Percentiles rank a stretch among this genome's conserved stretches.
Evolutionary conservation across 2,888 invertebrate species (phyloP).

Genomic region (Osmoderma eremita): DNA sequence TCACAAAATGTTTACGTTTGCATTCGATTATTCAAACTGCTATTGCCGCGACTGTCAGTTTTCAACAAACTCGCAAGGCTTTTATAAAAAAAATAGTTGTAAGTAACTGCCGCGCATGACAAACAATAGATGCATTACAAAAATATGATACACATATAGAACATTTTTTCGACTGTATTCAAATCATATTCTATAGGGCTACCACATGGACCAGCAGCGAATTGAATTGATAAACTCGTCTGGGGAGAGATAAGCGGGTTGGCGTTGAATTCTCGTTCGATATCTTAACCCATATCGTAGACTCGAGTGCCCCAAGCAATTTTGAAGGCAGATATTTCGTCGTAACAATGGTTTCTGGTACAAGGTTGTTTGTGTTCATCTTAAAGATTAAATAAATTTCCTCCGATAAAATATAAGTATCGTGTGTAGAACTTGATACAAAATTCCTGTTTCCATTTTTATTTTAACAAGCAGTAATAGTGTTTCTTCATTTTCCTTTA

Average conservation of each 20-base stretch:
- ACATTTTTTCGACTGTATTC: conserved; percentile 8
- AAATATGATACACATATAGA: conserved; percentile 4
- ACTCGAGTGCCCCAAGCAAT: not conserved
- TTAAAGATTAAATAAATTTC: too few relatives aligned
- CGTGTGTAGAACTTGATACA: too few relatives aligned
- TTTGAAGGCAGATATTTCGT: not conserved
- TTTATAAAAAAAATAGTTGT: conserved; percentile 30
- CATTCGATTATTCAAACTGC: too few relatives aligned
- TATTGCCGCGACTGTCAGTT: conserved; percentile 14
- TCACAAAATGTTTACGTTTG: conserved; percentile 4
- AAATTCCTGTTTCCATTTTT: too few relatives aligned
- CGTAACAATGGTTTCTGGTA: conserved; percentile 5
- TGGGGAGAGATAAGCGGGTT: conserved; percentile 10
- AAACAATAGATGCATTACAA: conserved; percentile 18
- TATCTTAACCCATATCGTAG: conserved; percentile 10
- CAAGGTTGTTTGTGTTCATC: conserved; percentile 8
- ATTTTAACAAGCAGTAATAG: too few relatives aligned
- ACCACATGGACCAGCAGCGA: not conserved
- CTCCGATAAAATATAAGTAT: too few relatives aligned
- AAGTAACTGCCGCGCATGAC: conserved; percentile 27
- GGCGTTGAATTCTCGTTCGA: conserved; percentile 6
- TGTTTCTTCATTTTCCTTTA: too few relatives aligned
- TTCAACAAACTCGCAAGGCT: conserved; percentile 18
- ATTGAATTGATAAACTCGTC: conserved; percentile 21
- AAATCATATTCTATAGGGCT: conserved; percentile 6